Base-by-base conservation (phyloP, 1,140 invertebrate genomes). In the Plectrocnemia conspersa region DNA sequence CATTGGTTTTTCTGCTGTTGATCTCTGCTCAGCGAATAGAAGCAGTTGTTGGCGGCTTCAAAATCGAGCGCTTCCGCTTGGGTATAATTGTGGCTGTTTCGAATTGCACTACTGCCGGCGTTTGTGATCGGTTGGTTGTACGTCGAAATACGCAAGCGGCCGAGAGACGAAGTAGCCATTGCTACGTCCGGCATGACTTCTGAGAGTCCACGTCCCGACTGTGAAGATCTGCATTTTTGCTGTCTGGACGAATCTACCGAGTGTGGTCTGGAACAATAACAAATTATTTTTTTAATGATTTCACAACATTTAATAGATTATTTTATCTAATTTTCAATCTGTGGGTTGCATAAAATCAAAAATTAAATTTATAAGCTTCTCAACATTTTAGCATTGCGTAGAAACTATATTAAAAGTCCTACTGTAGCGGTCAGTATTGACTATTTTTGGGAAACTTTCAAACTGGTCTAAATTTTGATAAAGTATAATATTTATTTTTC, bases 141-240 rank as follows among this genome's bases (percentile, higher is more conserved):
- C 11, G 52, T 49, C 3, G 45, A 32, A 19, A 72, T 56, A 62
- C 84, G 82, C 42, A 88, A 73, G 55, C 84, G 82, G 10, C 79
- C 79, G 32, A 89, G 74, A 0, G 85, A 85, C 2, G 84, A 79
- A 0, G 88, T 89, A 24, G 88, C 88, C 85, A 91, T 88, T n/a
- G 89, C 88, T 40, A 91, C 88, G 69, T 91, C 89, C 1, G 89
- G 89, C 84, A 91, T 89, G 62, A 86, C 82, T 58, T 88, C 86
- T 42, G 86, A 89, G 25, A 90, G 70, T 16, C 56, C 59, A 29
- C 59, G 59, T 21, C 48, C 52, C 13, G 33, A 40, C 23, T 50
- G 48, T 9, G 42, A 36, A 15, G 49, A 58, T 79, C 81, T 55
- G 9, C 18, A 16, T 73, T 74, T 70, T 84, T 75, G 33, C 57